Conservation (phyloP, 2,797 vertebrate species). For the Vespertilio murinus region DNA sequence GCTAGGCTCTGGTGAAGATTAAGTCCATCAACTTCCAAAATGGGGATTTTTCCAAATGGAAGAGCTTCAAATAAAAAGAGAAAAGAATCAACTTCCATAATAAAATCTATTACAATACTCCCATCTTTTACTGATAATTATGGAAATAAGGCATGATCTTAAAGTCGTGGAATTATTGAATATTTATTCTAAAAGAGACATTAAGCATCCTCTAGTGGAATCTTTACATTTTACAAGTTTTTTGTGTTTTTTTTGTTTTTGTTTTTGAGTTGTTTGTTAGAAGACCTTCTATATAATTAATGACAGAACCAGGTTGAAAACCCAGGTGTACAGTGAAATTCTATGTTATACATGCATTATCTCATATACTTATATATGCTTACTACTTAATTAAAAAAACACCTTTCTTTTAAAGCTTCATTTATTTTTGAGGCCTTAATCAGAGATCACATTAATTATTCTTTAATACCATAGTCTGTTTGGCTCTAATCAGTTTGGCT, state of each 20-base stretch:
- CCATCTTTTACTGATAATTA: not conserved
- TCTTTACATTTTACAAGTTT: not conserved
- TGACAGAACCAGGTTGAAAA: not conserved
- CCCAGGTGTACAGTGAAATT: not conserved
- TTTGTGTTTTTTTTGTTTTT: no score
- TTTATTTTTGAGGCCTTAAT: not conserved
- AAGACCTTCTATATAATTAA: not conserved
- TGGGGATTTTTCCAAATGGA: constrained; percentile 84
- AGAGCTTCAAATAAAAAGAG: constrained; percentile 77
- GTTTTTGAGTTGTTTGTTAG: not conserved
- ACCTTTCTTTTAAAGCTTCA: not conserved
- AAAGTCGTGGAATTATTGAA: not conserved
- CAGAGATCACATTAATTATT: not conserved
- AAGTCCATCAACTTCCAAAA: constrained; percentile 85
- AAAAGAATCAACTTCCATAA: not conserved
- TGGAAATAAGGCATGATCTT: not conserved
- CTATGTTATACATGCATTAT: not conserved
- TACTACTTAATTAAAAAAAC: not conserved
- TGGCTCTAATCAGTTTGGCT: not conserved
- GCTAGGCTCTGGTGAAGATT: constrained; percentile 86
- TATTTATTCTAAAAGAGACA: not conserved
- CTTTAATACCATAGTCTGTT: not conserved
- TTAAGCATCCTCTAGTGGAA: not conserved
- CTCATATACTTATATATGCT: not conserved
- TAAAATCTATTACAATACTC: not conserved